Evolutionary conservation across 1,140 invertebrate species (phyloP), one percentile per base, ranked within the genome.

Genomic region (Drosophila punjabiensis): DNA sequence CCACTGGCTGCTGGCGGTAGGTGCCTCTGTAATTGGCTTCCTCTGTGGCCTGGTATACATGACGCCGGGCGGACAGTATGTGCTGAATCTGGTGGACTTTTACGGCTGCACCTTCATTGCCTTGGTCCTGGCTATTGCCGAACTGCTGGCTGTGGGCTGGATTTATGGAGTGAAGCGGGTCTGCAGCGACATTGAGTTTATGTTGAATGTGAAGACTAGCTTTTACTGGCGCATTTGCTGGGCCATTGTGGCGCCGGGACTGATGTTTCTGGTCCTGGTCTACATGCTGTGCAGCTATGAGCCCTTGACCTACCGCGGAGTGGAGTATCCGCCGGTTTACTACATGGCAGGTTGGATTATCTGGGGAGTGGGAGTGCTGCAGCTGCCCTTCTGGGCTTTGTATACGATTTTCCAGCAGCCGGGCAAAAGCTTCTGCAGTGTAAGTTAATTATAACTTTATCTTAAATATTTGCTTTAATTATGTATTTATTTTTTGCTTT

Each of bases 181-280:
- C 18, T 94, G 95, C 63, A 82, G 94, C 18, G 95, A 96, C 59
- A 94, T 96, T 18, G 95, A 96, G 81, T 96, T 95, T 63, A 98
- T 98, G 97, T 92, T 97, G 14, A 95, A 95, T 3, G 93, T 94
- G 16, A 95, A 95, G 76, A 95, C 96, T 0, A 95, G 95, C 6
- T 91, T 96, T 30, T 98, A 97, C 92, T 98, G 97, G 97, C 95
- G 96, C 81, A 85, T 97, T 13, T 97, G 97, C 79, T 98, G 97
- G 97, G 94, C 95, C 2, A 93, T 97, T 30, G 93, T 97, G 33
- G 96, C 96, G 9, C 97, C 97, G 0, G 80, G 96, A 24, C 93
- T 96, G 13, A 95, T 98, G 93, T 95, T 96, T 28, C 93, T 95
- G 0, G 96, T 96, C 64, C 93, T 96, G n/a, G 84, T 95, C 52